A percentile compares a stretch with the other conserved stretches of the same genome.
phyloP scores from a whole-genome alignment of 1,140 invertebrate species.

The Hyposmocoma kahamanoa region DNA sequence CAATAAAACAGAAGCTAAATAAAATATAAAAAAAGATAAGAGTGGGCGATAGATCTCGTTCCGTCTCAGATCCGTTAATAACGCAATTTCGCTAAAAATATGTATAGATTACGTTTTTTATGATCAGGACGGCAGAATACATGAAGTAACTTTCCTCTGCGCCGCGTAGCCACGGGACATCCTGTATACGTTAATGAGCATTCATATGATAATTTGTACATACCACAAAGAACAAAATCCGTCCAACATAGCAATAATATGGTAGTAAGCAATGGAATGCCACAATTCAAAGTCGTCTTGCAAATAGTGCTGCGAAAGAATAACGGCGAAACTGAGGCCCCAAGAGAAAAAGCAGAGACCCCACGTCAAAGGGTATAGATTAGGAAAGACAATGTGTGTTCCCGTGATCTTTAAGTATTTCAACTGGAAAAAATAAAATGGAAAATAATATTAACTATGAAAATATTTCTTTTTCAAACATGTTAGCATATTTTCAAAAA shows the following conservation, averaged over 20 bases:
- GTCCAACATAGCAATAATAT: slow-evolving; percentile 81
- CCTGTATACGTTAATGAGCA: too few relatives aligned
- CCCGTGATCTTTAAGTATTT: slow-evolving; percentile 79
- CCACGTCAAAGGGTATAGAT: slow-evolving; percentile 76
- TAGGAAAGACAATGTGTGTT: slow-evolving; percentile 76
- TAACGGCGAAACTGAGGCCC: slow-evolving; percentile 75
- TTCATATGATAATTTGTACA: background rate
- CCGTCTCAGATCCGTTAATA: too few relatives aligned
- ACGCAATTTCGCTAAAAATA: too few relatives aligned
- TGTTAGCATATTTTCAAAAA: too few relatives aligned
- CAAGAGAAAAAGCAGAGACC: slow-evolving; percentile 77
- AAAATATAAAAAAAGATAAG: too few relatives aligned
- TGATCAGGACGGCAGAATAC: too few relatives aligned
- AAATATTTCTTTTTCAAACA: background rate
- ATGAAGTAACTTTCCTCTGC: too few relatives aligned
- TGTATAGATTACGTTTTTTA: too few relatives aligned
- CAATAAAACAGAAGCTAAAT: too few relatives aligned
- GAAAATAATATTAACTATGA: slow-evolving; percentile 7
- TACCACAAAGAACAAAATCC: slow-evolving; percentile 79
- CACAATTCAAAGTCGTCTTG: slow-evolving; percentile 79
- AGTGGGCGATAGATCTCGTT: too few relatives aligned
- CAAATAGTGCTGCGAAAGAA: slow-evolving; percentile 78
- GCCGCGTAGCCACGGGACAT: too few relatives aligned
- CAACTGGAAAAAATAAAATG: slow-evolving; percentile 59
- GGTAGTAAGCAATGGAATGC: slow-evolving; percentile 81